Conservation (phyloP, 2,113 vertebrate species). For the Poeciliopsis retropinna region DNA sequence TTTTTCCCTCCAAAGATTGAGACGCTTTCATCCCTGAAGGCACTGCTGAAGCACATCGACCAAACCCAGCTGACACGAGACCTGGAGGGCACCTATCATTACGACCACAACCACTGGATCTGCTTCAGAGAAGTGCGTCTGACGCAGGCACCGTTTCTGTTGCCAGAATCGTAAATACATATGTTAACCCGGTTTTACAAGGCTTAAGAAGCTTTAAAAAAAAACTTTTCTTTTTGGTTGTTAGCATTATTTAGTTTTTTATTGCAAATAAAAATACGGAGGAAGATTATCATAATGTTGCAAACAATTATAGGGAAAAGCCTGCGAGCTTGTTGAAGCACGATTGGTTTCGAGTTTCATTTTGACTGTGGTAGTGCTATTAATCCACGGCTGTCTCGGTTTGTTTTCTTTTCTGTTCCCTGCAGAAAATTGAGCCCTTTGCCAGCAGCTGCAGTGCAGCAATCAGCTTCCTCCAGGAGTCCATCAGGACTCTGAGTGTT, state of each 20-base stretch:
- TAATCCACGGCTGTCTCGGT: constrained; percentile 4
- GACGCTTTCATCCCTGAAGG: constrained; percentile 82
- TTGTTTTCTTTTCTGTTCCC: background rate
- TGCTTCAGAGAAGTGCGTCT: constrained; percentile 81
- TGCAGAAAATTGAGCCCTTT: constrained; percentile 85
- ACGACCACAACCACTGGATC: constrained; percentile 84
- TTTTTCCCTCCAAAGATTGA: constrained; percentile 76
- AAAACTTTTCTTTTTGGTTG: background rate
- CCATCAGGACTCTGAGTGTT: constrained; percentile 74
- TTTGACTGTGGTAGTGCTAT: constrained; percentile 2
- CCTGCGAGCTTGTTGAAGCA: constrained; percentile 24
- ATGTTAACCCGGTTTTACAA: background rate
- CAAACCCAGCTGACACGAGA: constrained; percentile 82
- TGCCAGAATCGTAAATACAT: constrained; percentile 4
- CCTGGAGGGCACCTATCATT: constrained; percentile 82
- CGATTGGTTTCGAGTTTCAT: constrained; percentile 1
- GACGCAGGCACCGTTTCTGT: background rate
- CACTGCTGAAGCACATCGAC: constrained; percentile 83
- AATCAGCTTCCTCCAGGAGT: constrained; percentile 79
- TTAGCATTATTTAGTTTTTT: background rate
- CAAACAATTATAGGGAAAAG: background rate
- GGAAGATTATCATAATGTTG: no score
- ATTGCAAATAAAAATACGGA: no score
- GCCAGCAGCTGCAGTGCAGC: constrained; percentile 78
- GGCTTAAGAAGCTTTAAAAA: background rate